A percentile compares a stretch with the other conserved stretches of the same genome.
Conservation (phyloP, 2,888 invertebrate genomes). For the Pseudoips prasinana region DNA sequence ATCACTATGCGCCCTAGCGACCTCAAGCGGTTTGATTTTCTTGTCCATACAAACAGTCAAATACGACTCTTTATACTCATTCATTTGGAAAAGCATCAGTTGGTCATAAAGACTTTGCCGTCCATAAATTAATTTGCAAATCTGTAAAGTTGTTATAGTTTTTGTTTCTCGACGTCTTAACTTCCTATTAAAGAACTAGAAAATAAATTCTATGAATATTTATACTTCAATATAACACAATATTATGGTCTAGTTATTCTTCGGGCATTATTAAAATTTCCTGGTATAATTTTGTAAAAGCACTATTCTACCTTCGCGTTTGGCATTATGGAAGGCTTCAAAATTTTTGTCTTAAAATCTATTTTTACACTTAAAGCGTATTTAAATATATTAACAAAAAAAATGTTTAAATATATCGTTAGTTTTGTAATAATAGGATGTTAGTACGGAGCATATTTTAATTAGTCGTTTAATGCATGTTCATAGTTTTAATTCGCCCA, state of each 20-base stretch:
- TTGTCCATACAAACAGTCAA: too few species aligned
- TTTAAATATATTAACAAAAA: slow-evolving; percentile 52
- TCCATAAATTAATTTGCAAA: slow-evolving; percentile 74
- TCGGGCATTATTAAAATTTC: slow-evolving; percentile 64
- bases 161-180: slow-evolving; percentile 46
- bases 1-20: too few species aligned
- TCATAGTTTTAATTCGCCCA: slow-evolving; percentile 68
- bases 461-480: slow-evolving; percentile 77
- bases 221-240: slow-evolving; percentile 38
- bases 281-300: slow-evolving; percentile 39
- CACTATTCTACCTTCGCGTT: slow-evolving; percentile 32
- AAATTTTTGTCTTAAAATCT: slow-evolving; percentile 66
- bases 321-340: slow-evolving; percentile 56
- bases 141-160: slow-evolving; percentile 45
- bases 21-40: too few species aligned
- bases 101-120: slow-evolving; percentile 64
- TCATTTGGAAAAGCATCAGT: slow-evolving; percentile 32
- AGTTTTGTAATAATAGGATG: slow-evolving; percentile 71
- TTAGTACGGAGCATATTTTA: slow-evolving; percentile 76
- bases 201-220: slow-evolving; percentile 33
- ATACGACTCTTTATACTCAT: too few species aligned
- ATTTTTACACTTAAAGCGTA: slow-evolving; percentile 76
- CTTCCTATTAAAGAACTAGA: slow-evolving; percentile 45
- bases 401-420: slow-evolving; percentile 66
- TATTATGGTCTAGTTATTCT: slow-evolving; percentile 41